These are phyloP conservation scores for Aphelenchoides besseyi DNA, from an alignment of 1,140 invertebrate genomes.

Conservation along the genomic window DNA sequence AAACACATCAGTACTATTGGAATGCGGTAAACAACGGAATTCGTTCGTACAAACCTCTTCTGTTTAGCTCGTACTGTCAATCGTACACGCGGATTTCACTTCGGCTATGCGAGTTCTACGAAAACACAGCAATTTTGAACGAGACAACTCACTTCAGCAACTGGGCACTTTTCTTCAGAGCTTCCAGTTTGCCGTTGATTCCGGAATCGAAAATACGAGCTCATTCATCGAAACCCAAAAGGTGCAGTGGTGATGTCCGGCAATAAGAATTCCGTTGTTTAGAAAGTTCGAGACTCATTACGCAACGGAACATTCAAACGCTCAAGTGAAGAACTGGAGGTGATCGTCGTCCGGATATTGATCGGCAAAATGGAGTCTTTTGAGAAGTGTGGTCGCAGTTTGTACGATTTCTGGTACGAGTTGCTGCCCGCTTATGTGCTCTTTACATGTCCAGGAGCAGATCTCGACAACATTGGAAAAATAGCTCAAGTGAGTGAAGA, in stretches of 20 bases:
- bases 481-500: constrained; percentile 13
- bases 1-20: constrained; percentile 20
- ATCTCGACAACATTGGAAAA: constrained; percentile 18
- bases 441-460: constrained; percentile 18
- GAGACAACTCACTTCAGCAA: constrained; percentile 17
- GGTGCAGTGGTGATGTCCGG: too few species aligned
- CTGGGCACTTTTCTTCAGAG: constrained; percentile 8
- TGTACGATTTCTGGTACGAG: constrained; percentile 21
- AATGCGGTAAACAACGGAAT: constrained; percentile 20
- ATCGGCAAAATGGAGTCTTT: constrained; percentile 17
- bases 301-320: constrained; percentile 3
- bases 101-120: constrained; percentile 4
- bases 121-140: constrained; percentile 10
- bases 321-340: constrained; percentile 10
- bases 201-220: background rate
- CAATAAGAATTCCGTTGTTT: background rate
- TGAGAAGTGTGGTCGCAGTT: background rate
- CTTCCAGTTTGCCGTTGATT: constrained; percentile 9
- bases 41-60: background rate
- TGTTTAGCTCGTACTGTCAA: constrained; percentile 21
- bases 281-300: constrained; percentile 20
- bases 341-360: constrained; percentile 19
- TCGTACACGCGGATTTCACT: constrained; percentile 12
- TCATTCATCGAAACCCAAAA: constrained; percentile 17
- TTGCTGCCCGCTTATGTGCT: constrained; percentile 28